These are phyloP conservation scores for Leptodactylus fuscus DNA, from an alignment of 2,113 vertebrate genomes.

Conservation along the genomic window DNA sequence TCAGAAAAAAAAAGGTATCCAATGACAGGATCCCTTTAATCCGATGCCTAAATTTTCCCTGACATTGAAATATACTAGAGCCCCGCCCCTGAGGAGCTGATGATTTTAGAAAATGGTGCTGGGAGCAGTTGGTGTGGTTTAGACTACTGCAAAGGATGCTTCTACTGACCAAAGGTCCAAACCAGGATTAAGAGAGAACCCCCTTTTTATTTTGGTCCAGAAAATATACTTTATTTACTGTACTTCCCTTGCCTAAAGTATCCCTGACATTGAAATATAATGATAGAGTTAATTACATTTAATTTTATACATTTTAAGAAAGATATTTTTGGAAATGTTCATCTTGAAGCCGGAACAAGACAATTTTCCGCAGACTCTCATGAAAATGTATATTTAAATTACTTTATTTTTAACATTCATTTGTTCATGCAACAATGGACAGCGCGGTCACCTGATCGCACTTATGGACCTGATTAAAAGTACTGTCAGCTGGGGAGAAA, in stretches of 20 bases:
- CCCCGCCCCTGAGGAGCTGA: no score
- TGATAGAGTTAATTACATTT: neutral
- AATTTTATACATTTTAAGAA: neutral
- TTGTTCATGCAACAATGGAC: conserved; percentile 45
- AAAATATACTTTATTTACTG: neutral
- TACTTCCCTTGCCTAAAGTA: neutral
- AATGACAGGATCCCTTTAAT: no score
- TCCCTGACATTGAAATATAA: neutral
- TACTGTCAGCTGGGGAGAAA: conserved; percentile 31
- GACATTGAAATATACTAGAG: no score
- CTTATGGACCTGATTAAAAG: conserved; percentile 46
- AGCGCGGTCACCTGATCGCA: conserved; percentile 20
- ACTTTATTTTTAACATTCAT: conserved; percentile 35
- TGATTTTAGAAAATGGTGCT: no score
- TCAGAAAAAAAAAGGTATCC: no score
- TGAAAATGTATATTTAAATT: conserved; percentile 41
- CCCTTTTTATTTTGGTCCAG: neutral
- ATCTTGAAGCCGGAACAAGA: neutral
- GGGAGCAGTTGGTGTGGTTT: no score
- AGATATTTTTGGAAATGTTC: conserved; percentile 24
- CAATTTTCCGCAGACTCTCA: neutral
- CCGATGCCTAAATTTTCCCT: no score
- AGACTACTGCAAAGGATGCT: no score
- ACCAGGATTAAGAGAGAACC: neutral
- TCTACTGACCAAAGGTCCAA: no score